phyloP scores from a whole-genome alignment of 2,888 invertebrate species.

The Drosophila subquinaria region DNA sequence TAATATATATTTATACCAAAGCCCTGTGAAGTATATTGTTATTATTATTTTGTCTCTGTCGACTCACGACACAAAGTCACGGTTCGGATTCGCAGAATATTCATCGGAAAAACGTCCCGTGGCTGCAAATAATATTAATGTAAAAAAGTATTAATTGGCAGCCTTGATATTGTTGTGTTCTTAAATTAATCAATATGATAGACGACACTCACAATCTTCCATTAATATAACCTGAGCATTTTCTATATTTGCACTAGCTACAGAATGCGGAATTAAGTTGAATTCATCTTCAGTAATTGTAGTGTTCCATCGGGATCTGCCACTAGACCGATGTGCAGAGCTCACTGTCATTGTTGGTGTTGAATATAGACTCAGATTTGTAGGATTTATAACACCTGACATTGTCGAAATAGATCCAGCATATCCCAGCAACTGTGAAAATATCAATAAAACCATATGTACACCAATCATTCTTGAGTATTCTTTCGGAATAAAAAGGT shows the following conservation, averaged over 20 bases:
- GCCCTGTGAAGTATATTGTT: background rate
- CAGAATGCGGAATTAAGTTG: constrained; percentile 94
- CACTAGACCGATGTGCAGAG: constrained; percentile 89
- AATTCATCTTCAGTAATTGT: constrained; percentile 98
- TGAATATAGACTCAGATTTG: constrained; percentile 94
- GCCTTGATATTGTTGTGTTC: too few species aligned
- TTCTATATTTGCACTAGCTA: constrained; percentile 87
- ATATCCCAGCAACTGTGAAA: constrained; percentile 94
- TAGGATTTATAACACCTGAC: constrained; percentile 95
- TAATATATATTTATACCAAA: constrained; percentile 22
- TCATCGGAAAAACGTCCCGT: constrained; percentile 84
- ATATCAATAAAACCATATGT: background rate
- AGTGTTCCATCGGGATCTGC: constrained; percentile 93
- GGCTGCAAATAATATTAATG: constrained; percentile 50
- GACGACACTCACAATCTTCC: constrained; percentile 89
- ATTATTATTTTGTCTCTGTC: constrained; percentile 2
- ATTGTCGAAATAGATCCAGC: constrained; percentile 92
- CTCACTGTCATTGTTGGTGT: constrained; percentile 87
- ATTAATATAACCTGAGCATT: constrained; percentile 91
- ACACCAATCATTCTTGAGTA: too few species aligned
- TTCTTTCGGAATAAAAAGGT: too few species aligned
- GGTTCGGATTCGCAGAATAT: constrained; percentile 80
- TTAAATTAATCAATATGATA: background rate
- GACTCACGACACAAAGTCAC: constrained; percentile 85
- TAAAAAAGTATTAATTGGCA: background rate